Evolutionary conservation across 1,140 invertebrate genomes (phyloP).

Genomic region (Paraescarpia echinospica): DNA sequence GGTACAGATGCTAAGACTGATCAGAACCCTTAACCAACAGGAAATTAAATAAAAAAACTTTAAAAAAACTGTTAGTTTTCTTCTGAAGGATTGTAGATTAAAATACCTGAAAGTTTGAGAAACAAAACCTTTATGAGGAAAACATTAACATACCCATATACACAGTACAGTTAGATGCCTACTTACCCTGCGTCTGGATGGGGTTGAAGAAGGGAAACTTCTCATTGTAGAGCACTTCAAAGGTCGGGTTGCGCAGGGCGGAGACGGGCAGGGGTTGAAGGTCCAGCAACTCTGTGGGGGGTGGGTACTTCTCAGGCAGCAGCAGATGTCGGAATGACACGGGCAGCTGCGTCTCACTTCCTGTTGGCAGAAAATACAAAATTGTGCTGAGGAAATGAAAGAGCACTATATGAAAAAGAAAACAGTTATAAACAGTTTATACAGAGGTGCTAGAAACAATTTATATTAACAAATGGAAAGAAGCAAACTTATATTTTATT

Average conservation of each 20-base stretch:
- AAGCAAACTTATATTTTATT: no score
- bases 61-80: no score
- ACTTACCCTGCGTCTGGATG: constrained; percentile 87
- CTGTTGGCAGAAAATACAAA: constrained; percentile 15
- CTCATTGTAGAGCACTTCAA: constrained; percentile 81
- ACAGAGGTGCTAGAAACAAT: no score
- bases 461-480: not conserved
- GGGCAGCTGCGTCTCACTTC: constrained; percentile 81
- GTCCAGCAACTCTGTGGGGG: constrained; percentile 96
- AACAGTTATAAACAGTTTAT: not conserved
- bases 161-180: not conserved
- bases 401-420: not conserved
- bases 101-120: no score
- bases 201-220: constrained; percentile 96
- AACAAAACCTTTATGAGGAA: no score
- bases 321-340: constrained; percentile 97
- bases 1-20: no score
- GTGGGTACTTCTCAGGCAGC: constrained; percentile 96
- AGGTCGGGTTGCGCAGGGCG: constrained; percentile 75
- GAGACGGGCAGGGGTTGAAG: constrained; percentile 90
- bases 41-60: no score
- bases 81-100: no score
- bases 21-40: no score
- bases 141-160: no score
- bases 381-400: not conserved